Evolutionary conservation across 2,113 vertebrate species (phyloP).

Genomic region (Notarius quadriscutis): DNA sequence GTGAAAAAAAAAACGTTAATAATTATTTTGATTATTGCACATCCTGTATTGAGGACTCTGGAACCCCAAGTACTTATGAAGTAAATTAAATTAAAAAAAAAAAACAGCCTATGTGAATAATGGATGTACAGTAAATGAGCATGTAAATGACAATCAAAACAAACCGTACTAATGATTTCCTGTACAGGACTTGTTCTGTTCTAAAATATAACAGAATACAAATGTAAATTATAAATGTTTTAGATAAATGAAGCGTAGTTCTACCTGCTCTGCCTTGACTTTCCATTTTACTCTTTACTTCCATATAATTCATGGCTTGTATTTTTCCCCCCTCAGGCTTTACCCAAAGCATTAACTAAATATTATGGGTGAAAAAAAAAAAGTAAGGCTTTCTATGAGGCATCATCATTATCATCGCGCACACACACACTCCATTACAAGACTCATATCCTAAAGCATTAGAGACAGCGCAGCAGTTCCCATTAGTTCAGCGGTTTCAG

Average conservation of each 20-base stretch:
- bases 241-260: neutral
- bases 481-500: conserved; percentile 17
- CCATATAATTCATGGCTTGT: neutral
- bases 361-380: neutral
- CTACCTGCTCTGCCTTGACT: neutral
- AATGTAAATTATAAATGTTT: neutral
- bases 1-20: neutral
- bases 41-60: neutral
- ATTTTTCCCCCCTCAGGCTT: neutral
- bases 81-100: neutral
- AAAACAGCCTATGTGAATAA: neutral
- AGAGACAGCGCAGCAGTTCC: neutral
- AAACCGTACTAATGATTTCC: neutral
- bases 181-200: neutral
- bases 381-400: neutral
- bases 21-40: neutral
- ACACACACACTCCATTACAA: neutral
- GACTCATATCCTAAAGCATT: conserved; percentile 26
- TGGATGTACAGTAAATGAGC: neutral
- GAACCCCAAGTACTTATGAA: neutral
- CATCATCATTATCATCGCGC: neutral
- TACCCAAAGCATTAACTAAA: neutral
- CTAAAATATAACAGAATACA: neutral
- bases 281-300: neutral
- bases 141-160: neutral